Percentiles rank a stretch among this genome's conserved stretches.
phyloP scores from a whole-genome alignment of 2,113 vertebrate genomes.

The Odobenus rosmarus region DNA sequence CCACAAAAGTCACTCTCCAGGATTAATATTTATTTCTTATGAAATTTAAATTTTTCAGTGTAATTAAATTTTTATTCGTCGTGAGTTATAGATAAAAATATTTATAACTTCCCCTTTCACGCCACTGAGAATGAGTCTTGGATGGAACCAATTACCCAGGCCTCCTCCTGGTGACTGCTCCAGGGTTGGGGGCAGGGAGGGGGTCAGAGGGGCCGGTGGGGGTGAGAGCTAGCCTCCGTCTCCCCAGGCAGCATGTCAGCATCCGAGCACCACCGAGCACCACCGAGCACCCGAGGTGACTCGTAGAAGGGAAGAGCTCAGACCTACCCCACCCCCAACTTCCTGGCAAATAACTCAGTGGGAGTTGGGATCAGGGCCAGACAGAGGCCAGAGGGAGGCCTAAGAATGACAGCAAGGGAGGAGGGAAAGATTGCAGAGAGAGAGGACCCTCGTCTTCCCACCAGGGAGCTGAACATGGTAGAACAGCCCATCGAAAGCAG shows the following conservation, averaged over 20 bases:
- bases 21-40: constrained; percentile 72
- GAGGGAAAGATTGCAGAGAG: background rate
- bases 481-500: background rate
- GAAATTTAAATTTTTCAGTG: constrained; percentile 72
- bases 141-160: constrained; percentile 37
- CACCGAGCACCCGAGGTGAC: background rate
- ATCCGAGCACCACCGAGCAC: too few species aligned
- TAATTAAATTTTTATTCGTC: constrained; percentile 73
- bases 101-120: constrained; percentile 60
- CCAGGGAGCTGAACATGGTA: background rate
- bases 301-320: background rate
- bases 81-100: constrained; percentile 77
- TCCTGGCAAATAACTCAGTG: background rate
- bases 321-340: background rate
- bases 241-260: background rate
- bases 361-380: background rate
- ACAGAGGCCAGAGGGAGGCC: background rate
- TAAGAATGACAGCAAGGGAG: background rate
- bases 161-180: constrained; percentile 23
- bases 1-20: constrained; percentile 71
- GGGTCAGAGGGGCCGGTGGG: background rate
- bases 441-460: background rate
- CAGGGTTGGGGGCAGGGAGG: background rate
- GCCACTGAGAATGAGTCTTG: constrained; percentile 49
- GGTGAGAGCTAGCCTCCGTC: background rate